Evolutionary conservation across 1,140 invertebrate genomes (phyloP), one percentile per base, ranked within the genome.

Genomic region (Penaeus chinensis): DNA sequence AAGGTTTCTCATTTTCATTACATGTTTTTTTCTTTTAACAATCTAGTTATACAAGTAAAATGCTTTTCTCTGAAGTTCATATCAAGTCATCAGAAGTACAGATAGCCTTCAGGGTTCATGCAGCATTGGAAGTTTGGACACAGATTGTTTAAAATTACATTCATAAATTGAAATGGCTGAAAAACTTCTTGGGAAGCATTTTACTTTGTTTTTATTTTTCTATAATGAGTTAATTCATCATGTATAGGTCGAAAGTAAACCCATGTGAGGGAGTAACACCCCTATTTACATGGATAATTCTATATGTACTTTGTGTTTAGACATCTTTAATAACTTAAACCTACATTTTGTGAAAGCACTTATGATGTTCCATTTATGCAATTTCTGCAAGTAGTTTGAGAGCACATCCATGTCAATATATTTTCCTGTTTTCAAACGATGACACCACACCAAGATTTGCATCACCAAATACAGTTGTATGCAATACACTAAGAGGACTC

Each of bases 311-410:
- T 87, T 87, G 85, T 87, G 85, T 87, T 78, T 87, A 87, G 85
- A 87, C 85, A 87, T 87, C 78, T 60, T 82, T 87, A 76, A 54
- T 54, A 11, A 87, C 85, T 87, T 87, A 87, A 87, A 81, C 63
- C 85, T 87, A 87, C 66, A 87, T 78, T 87, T 87, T 87, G 85
- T 87, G 85, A 87, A 87, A 87, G 85, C 85, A 87, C 85, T 87
- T 87, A 87, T 82, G 85, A 87, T 87, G 79, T 87, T 87, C 79
- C 78, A 87, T 71, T 87, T 87, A 87, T 82, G 85, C 85, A 82
- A 65, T 81, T 74, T 84, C 71, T 76, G 71, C 69, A 47, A n/a
- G 61, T 71, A 85, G 79, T 87, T 87, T 87, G 79, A 81, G 47
- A 82, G 79, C 85, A 87, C 85, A 82, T 79, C 54, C 54, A 54